phyloP scores from a whole-genome alignment of 2,888 invertebrate genomes.

The Agrotis ipsilon region DNA sequence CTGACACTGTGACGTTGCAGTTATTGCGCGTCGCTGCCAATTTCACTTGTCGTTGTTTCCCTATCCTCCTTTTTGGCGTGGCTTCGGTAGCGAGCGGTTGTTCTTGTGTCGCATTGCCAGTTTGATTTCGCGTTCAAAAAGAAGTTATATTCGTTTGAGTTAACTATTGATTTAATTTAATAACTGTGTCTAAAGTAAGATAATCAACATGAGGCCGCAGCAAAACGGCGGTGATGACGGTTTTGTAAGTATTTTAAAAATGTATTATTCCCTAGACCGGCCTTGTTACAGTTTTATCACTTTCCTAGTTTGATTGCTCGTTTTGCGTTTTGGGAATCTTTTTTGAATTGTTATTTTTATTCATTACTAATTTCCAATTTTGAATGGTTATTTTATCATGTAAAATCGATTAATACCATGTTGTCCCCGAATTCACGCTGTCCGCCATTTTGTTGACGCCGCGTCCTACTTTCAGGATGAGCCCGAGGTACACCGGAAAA shows the following conservation, averaged over 20 bases:
- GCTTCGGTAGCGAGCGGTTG: slow-evolving; percentile 76
- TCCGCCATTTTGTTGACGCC: slow-evolving; percentile 88
- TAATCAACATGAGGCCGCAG: slow-evolving; percentile 84
- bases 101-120: slow-evolving; percentile 36
- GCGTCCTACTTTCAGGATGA: slow-evolving; percentile 91
- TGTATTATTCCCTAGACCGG: background rate
- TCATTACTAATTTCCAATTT: background rate
- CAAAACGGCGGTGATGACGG: slow-evolving; percentile 89
- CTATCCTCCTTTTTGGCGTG: slow-evolving; percentile 85
- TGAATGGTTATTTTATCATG: background rate
- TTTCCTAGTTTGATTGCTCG: background rate
- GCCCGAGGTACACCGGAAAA: slow-evolving; percentile 96
- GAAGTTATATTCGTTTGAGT: background rate
- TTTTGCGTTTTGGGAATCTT: background rate
- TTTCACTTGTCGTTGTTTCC: slow-evolving; percentile 41
- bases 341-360: too few species aligned
- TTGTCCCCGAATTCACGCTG: slow-evolving; percentile 46
- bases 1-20: slow-evolving; percentile 12
- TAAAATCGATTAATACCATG: slow-evolving; percentile 6
- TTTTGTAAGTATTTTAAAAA: slow-evolving; percentile 80
- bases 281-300: background rate
- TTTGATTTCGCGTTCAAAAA: slow-evolving; percentile 59
- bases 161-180: background rate
- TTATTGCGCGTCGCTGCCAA: background rate
- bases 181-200: slow-evolving; percentile 10